A percentile compares a stretch with the other conserved stretches of the same genome.
Conservation (phyloP, 2,888 invertebrate species). For the Acleris literana region DNA sequence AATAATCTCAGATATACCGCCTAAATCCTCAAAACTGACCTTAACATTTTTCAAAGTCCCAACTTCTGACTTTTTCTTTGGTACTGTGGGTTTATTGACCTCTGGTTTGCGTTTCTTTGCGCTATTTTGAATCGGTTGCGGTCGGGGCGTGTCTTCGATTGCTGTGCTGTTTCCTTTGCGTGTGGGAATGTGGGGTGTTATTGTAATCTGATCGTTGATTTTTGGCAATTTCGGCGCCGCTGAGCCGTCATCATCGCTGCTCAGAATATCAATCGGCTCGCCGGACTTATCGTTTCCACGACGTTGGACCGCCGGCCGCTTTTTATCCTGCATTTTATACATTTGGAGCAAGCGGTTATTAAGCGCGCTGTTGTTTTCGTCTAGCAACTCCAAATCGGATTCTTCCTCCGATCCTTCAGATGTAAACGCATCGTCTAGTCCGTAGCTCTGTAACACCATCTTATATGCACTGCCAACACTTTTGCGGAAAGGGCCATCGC, state of each 20-base stretch:
- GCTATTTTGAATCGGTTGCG: constrained; percentile 56
- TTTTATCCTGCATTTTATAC: constrained; percentile 80
- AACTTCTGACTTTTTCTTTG: constrained; percentile 67
- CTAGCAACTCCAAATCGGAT: constrained; percentile 88
- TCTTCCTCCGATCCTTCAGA: constrained; percentile 85
- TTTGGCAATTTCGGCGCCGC: constrained; percentile 76
- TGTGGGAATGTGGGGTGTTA: constrained; percentile 72
- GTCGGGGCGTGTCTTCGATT: constrained; percentile 54
- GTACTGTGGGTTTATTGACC: constrained; percentile 50
- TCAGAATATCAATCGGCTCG: constrained; percentile 76
- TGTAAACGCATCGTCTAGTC: constrained; percentile 83
- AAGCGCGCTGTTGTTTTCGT: constrained; percentile 90
- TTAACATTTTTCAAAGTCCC: constrained; percentile 67
- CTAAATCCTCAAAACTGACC: constrained; percentile 89
- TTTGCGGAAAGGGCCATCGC: constrained; percentile 90
- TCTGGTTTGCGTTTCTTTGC: constrained; percentile 71
- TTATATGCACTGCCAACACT: constrained; percentile 91
- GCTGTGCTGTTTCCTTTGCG: constrained; percentile 58
- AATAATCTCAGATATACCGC: constrained; percentile 90
- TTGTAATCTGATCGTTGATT: constrained; percentile 78
- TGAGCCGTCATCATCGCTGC: constrained; percentile 72
- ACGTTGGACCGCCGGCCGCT: constrained; percentile 65
- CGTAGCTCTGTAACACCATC: constrained; percentile 87
- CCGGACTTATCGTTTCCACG: constrained; percentile 70
- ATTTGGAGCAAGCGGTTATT: constrained; percentile 81